Evolutionary conservation across 2,113 vertebrate species (phyloP), one percentile per base, ranked within the genome.

Genomic region (Anhinga anhinga): DNA sequence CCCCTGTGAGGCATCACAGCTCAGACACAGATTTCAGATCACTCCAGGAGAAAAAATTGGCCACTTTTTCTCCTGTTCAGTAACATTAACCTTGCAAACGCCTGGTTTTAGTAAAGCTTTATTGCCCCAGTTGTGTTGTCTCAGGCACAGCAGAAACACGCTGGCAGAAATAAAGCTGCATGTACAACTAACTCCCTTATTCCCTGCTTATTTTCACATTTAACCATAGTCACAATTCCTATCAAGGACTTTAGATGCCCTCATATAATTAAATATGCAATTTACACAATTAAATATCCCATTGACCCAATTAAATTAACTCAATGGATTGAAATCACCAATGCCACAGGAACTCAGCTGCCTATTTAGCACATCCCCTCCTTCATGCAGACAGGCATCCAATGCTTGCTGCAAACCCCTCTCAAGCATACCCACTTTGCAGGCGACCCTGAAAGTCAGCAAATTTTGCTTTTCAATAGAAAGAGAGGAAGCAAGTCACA

Each of bases 231-330:
- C 74, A 91, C 0, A 0, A 40, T 32, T 90, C 67, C 52, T 47
- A 53, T 21, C 70, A 74, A 93, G 88, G 78, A 63, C 71, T 90
- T 52, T 77, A 61, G 62, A 74, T 88, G 72, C 61, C 77, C 56
- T 78, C 27, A 14, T 16, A 15, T 88, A 92, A 95, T 78, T 79
- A 79, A 92, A 92, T 86, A 84, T 10, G 49, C 61, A 56, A 78
- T 63, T 81, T 59, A 59, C n/a, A 78, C 88, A 92, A 89, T 79
- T 92, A 86, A 81, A 93, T 92, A 81, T 47, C 29, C 34, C 55
- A 56, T 20, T 1, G 3, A 44, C 30, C 36, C 19, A 4, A 95
- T 78, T 91, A 27, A 82, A 95, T 91, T 84, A 92, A 74, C 45
- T 63, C 32, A 10, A 2, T 4, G 52, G 86, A 73, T n/a, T 88